Evolutionary conservation across 2,113 vertebrate species (phyloP).

Genomic region (Lamprotornis superbus): DNA sequence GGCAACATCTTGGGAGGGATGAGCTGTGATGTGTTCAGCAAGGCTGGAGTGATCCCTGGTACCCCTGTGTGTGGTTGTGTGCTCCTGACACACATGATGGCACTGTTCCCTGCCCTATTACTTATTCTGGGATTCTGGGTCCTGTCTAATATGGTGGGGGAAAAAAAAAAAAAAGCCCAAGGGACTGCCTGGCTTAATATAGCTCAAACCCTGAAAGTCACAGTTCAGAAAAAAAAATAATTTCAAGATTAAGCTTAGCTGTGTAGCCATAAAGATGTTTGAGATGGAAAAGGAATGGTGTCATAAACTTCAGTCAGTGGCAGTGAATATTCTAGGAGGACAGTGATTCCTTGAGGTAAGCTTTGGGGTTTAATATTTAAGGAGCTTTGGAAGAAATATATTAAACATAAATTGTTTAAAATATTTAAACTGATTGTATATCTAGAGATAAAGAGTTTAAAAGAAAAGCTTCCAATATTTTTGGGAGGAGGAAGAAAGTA

Average conservation of each 20-base stretch:
- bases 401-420: not conserved
- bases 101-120: not conserved
- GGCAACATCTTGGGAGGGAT: slow-evolving; percentile 52
- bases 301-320: not conserved
- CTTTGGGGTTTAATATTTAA: not conserved
- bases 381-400: not conserved
- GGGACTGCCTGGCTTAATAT: not conserved
- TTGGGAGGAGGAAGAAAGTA: not conserved
- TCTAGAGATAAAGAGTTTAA: not conserved
- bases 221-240: not conserved
- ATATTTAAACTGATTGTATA: not conserved
- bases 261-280: not conserved
- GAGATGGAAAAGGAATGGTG: not conserved
- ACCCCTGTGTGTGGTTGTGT: not conserved
- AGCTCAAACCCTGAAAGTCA: not conserved
- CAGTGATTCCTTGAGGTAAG: not conserved
- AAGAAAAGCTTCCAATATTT: not conserved
- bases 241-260: not conserved
- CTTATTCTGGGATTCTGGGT: not conserved
- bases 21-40: not conserved
- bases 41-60: not conserved
- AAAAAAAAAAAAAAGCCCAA: not conserved
- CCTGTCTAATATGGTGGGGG: not conserved
- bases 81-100: not conserved
- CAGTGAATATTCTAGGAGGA: not conserved